Conservation (phyloP, 2,888 invertebrate species). For the Epinotia bilunana region DNA sequence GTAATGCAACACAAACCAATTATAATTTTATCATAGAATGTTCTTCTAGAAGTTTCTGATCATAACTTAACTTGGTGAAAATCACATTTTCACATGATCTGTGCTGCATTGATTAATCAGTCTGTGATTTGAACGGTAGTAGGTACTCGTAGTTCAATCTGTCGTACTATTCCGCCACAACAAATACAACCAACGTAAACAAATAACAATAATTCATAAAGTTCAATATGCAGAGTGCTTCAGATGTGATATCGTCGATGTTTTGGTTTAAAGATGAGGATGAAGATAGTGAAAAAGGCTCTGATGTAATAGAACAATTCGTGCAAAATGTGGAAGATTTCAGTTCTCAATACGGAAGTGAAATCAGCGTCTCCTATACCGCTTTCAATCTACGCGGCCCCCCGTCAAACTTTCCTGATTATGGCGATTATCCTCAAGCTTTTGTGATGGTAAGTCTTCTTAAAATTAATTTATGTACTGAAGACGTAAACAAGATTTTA, state of each 20-base stretch:
- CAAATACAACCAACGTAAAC: conserved; percentile 35
- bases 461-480: not conserved
- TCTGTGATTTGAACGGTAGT: conserved; percentile 2
- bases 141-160: not conserved
- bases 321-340: conserved; percentile 91
- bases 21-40: conserved; percentile 1
- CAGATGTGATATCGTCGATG: conserved; percentile 75
- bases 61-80: conserved; percentile 5
- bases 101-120: conserved; percentile 7
- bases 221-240: conserved; percentile 73
- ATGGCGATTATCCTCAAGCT: conserved; percentile 96
- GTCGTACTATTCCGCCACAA: conserved; percentile 30
- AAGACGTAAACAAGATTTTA: not conserved
- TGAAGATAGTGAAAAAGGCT: conserved; percentile 65
- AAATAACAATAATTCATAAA: conserved; percentile 1
- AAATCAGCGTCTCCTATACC: conserved; percentile 94
- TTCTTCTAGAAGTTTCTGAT: conserved; percentile 11
- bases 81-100: conserved; percentile 11
- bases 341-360: conserved; percentile 96
- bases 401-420: conserved; percentile 93
- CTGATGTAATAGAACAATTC: conserved; percentile 88
- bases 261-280: conserved; percentile 72
- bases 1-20: not conserved
- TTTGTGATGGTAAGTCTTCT: conserved; percentile 91
- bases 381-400: conserved; percentile 94